phyloP scores from a whole-genome alignment of 2,797 vertebrate genomes.

The Thamnophis elegans region DNA sequence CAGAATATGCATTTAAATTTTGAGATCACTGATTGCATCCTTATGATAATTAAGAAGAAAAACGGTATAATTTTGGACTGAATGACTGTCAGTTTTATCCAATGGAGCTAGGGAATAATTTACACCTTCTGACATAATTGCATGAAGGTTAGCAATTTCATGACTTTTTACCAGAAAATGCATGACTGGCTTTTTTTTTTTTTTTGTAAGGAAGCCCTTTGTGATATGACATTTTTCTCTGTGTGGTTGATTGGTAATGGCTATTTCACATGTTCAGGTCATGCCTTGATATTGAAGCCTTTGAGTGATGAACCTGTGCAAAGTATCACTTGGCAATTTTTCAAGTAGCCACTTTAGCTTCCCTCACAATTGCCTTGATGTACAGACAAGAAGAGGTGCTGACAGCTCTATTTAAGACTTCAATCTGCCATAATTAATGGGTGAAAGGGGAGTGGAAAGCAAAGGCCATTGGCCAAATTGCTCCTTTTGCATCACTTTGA shows the following conservation, averaged over 20 bases:
- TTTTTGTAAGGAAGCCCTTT: background rate
- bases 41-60: background rate
- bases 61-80: background rate
- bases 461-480: background rate
- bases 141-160: background rate
- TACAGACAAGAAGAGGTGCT: background rate
- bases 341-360: background rate
- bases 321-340: background rate
- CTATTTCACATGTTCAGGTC: background rate
- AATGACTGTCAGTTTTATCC: background rate
- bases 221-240: background rate
- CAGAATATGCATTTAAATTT: background rate
- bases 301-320: background rate
- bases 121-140: background rate
- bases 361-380: background rate
- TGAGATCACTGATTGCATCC: background rate
- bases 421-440: background rate
- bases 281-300: background rate
- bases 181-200: background rate
- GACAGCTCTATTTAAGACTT: background rate
- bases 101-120: background rate
- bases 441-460: background rate
- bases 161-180: background rate
- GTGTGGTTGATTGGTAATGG: background rate
- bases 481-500: background rate